These are phyloP conservation scores for Lithophane socia DNA, from an alignment of 2,888 invertebrate genomes.

Conservation along the genomic window DNA sequence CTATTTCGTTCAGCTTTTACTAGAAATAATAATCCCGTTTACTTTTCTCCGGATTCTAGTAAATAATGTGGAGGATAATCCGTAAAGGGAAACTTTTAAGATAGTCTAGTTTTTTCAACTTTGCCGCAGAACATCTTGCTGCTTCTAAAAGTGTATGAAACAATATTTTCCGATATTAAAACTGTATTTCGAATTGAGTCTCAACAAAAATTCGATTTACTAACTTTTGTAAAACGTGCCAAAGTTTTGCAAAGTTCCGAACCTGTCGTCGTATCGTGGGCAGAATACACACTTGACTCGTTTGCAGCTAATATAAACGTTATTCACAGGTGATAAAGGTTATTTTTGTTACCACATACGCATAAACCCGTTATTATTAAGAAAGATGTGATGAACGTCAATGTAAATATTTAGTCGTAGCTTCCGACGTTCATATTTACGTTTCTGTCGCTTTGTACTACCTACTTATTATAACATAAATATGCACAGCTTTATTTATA, in stretches of 20 bases:
- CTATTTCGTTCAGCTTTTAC: not conserved
- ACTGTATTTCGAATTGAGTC: constrained; percentile 73
- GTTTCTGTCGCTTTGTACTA: constrained; percentile 49
- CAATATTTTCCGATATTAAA: constrained; percentile 74
- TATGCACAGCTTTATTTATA: constrained; percentile 50
- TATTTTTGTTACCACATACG: constrained; percentile 36
- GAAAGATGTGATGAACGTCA: constrained; percentile 65
- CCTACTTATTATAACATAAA: constrained; percentile 42
- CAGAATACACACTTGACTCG: constrained; percentile 62
- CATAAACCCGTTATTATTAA: constrained; percentile 52
- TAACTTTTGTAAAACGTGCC: constrained; percentile 75
- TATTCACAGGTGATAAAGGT: constrained; percentile 49
- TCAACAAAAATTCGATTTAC: constrained; percentile 77
- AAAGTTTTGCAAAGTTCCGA: constrained; percentile 73
- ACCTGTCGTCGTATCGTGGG: constrained; percentile 73
- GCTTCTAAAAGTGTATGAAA: constrained; percentile 60
- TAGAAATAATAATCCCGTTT: not conserved
- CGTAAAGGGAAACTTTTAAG: constrained; percentile 24
- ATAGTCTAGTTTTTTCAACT: constrained; percentile 41
- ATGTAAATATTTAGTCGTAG: constrained; percentile 63
- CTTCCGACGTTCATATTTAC: constrained; percentile 53
- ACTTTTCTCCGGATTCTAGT: not conserved
- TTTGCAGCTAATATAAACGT: constrained; percentile 39
- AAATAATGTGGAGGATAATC: constrained; percentile 31
- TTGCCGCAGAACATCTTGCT: constrained; percentile 28